Percentiles rank a stretch among this genome's conserved stretches.
Evolutionary conservation across 2,797 vertebrate species (phyloP).

Genomic region (Chelon auratus): DNA sequence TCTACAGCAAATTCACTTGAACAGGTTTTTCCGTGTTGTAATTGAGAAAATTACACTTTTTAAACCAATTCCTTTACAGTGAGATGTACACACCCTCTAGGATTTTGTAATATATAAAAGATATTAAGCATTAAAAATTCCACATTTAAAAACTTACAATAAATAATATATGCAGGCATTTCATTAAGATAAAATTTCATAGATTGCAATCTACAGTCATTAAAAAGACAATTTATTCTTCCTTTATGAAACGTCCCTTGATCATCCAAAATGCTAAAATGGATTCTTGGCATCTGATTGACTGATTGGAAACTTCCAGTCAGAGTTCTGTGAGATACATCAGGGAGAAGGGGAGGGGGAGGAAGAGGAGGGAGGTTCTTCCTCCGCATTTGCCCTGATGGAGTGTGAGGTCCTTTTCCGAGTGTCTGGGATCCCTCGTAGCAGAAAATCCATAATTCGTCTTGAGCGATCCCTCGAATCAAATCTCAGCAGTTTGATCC

Average conservation of each 20-base stretch:
- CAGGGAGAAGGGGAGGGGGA: slow-evolving; percentile 35
- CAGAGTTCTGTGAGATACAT: slow-evolving; percentile 59
- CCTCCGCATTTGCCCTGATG: slow-evolving; percentile 58
- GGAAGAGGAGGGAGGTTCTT: slow-evolving; percentile 21
- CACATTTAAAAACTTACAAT: slow-evolving; percentile 99
- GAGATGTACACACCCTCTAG: slow-evolving; percentile 99
- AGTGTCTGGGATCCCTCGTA: slow-evolving; percentile 34
- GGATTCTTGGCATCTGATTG: slow-evolving; percentile 84
- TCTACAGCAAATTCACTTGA: slow-evolving; percentile 96
- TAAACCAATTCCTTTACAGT: slow-evolving; percentile 99
- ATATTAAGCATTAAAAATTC: slow-evolving; percentile 99
- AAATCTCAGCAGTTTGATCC: slow-evolving; percentile 65
- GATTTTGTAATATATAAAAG: slow-evolving; percentile 97
- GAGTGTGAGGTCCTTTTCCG: slow-evolving; percentile 63
- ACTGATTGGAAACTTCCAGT: slow-evolving; percentile 78
- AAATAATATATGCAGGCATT: slow-evolving; percentile 99
- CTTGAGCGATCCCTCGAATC: slow-evolving; percentile 30
- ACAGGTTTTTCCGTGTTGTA: slow-evolving; percentile 86
- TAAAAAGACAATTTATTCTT: slow-evolving; percentile 90
- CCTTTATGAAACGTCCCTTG: slow-evolving; percentile 84
- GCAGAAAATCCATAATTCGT: slow-evolving; percentile 38
- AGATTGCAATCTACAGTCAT: slow-evolving; percentile 96
- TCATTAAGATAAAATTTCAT: slow-evolving; percentile 98
- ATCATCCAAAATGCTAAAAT: slow-evolving; percentile 83
- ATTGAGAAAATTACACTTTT: slow-evolving; percentile 99